Conservation (phyloP, 2,113 vertebrate species). For the Collichthys lucidus region DNA sequence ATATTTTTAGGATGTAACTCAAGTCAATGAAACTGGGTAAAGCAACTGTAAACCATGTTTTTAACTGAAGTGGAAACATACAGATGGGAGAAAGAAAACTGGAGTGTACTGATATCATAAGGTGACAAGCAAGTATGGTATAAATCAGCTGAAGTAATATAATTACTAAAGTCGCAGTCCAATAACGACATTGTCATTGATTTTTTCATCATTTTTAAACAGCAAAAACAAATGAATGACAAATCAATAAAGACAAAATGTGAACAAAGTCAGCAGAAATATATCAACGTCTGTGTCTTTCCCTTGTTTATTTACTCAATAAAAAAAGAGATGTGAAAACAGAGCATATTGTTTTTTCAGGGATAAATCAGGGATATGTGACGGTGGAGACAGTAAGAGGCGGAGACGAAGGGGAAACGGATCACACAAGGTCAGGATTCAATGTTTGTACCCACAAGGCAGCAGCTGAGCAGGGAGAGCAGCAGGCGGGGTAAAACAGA, state of each 20-base stretch:
- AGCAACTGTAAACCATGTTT: background rate
- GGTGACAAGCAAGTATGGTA: background rate
- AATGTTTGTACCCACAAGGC: conserved; percentile 69
- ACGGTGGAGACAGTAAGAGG: conserved; percentile 32
- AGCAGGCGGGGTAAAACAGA: conserved; percentile 3
- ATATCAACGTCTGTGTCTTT: background rate
- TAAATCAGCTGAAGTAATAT: conserved; percentile 3
- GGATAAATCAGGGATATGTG: conserved; percentile 14
- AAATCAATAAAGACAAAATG: background rate
- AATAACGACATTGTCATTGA: background rate
- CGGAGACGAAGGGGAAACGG: conserved; percentile 20
- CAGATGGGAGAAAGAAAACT: background rate
- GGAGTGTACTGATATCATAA: background rate
- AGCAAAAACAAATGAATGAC: background rate
- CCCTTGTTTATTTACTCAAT: background rate
- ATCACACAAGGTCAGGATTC: conserved; percentile 75
- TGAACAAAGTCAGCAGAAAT: background rate
- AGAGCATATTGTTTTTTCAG: conserved; percentile 5
- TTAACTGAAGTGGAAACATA: background rate
- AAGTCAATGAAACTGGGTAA: conserved; percentile 13
- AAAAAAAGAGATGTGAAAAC: conserved; percentile 4
- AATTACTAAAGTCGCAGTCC: background rate
- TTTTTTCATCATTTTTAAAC: background rate
- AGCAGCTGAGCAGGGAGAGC: conserved; percentile 46
- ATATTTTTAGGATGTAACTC: conserved; percentile 17